phyloP scores from a whole-genome alignment of 2,888 invertebrate genomes.

The Cylloceria caligata region DNA sequence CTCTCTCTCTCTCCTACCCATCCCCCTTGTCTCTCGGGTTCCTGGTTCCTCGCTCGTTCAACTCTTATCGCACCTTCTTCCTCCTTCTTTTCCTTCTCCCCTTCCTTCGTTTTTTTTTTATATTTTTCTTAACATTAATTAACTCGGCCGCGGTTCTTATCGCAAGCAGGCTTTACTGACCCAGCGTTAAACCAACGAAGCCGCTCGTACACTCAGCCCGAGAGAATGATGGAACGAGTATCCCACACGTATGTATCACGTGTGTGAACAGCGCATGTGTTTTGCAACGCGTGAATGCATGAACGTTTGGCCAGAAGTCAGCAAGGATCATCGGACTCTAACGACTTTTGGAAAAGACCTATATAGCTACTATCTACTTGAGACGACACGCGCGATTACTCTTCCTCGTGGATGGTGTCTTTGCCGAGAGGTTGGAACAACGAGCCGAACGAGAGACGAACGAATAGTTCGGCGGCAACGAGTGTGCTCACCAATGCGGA shows the following conservation, averaged over 20 bases:
- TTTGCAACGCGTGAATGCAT: constrained; percentile 2
- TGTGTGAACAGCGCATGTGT: constrained; percentile 41
- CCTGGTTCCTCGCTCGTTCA: constrained; percentile 18
- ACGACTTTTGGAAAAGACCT: constrained; percentile 34
- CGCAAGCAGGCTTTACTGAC: constrained; percentile 71
- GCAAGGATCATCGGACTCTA: constrained; percentile 40
- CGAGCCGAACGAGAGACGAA: constrained; percentile 17
- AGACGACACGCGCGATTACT: not conserved
- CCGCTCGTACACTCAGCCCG: constrained; percentile 30
- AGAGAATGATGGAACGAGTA: constrained; percentile 29
- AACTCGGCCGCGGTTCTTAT: constrained; percentile 78
- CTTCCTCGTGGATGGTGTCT: not conserved
- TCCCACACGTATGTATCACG: constrained; percentile 7
- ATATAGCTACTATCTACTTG: not conserved
- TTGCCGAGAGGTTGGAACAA: not conserved
- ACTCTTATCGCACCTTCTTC: constrained; percentile 48
- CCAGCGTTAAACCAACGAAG: constrained; percentile 70
- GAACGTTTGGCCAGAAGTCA: constrained; percentile 23
- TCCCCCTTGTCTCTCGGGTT: constrained; percentile 19
- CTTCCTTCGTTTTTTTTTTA: constrained; percentile 49
- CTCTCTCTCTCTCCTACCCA: not conserved
- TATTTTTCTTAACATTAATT: constrained; percentile 81
- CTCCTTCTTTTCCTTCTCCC: constrained; percentile 25
- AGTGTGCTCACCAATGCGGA: constrained; percentile 65
- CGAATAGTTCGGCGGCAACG: constrained; percentile 49